Evolutionary conservation across 2,113 vertebrate species (phyloP), one percentile per base, ranked within the genome.

Genomic region (Halichoeres trimaculatus): DNA sequence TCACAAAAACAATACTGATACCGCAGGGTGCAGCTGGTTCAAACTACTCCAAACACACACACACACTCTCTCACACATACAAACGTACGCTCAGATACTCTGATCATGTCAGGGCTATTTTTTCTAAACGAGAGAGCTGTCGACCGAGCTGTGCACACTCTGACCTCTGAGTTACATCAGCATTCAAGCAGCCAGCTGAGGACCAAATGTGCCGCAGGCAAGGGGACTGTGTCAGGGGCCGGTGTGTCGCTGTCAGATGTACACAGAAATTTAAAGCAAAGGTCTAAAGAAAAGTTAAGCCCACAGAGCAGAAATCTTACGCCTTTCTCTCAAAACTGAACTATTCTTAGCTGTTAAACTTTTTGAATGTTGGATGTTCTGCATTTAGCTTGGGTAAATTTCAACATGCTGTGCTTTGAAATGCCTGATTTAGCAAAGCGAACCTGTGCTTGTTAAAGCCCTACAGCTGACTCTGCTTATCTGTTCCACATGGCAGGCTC

Each of bases 121-220:
- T 87, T 80, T 83, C 43, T n/a, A 52, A 76, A 74, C 76, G 73
- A 83, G 69, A 69, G 50, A 36, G 19, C 7, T 7, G 5, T 78
- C 76, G 61, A 24, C 57, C 65, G 81, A 65, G 71, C 53, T 59
- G 69, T 54, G 75, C 76, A 82, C 36, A 0, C 68, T 61, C 71
- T 84, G 81, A 88, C 84, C 84, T 72, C 62, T 47, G 60, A 67
- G 73, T 88, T 81, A 77, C 85, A 87, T 88, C 85, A 88, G 85
- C 66, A 84, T 69, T 86, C 84, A 85, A 65, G 47, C 52, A 50
- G 60, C 47, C 51, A 65, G 77, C 69, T 41, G 59, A 62, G 61
- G 66, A 53, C 73, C 77, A n/a, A n/a, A n/a, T 26, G 6, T 2
- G 64, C 83, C 79, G 74, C 63, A 74, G 75, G 80, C 77, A 43